These are phyloP conservation scores for Cottus gobio DNA, from an alignment of 2,113 vertebrate species.

Conservation along the genomic window DNA sequence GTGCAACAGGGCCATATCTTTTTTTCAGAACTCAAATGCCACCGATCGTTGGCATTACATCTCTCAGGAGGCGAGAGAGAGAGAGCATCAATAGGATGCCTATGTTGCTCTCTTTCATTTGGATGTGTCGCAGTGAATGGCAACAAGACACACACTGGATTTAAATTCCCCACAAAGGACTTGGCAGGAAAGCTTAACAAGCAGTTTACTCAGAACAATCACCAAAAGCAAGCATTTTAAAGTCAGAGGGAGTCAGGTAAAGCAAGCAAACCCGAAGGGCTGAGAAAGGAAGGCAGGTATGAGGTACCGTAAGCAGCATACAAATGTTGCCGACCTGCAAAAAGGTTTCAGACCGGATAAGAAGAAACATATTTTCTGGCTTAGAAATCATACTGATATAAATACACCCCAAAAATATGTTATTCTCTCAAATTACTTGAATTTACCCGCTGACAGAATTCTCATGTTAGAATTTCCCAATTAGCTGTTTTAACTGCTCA, in stretches of 20 bases:
- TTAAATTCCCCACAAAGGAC: conserved; percentile 18
- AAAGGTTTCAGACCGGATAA: not conserved
- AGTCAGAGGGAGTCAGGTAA: not conserved
- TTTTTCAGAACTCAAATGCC: not conserved
- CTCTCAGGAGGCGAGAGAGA: not conserved
- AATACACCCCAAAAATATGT: not conserved
- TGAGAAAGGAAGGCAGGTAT: conserved; percentile 13
- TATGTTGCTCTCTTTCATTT: conserved; percentile 23
- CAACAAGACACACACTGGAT: conserved; percentile 16
- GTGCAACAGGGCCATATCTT: not conserved
- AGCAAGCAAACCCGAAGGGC: conserved; percentile 16
- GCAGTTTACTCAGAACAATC: conserved; percentile 15
- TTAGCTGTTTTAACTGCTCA: not conserved
- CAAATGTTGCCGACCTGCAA: not conserved
- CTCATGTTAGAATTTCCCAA: not conserved
- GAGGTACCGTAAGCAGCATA: conserved; percentile 1
- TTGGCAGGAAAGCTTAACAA: conserved; percentile 7
- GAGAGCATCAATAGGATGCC: not conserved
- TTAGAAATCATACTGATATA: not conserved
- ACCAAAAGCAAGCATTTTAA: conserved; percentile 9
- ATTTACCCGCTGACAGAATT: not conserved
- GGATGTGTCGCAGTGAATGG: conserved; percentile 21
- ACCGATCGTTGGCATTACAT: not conserved
- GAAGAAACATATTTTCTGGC: not conserved
- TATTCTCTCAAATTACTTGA: not conserved